These are phyloP conservation scores for Mycteria americana DNA, from an alignment of 2,797 vertebrate species.

Conservation along the genomic window DNA sequence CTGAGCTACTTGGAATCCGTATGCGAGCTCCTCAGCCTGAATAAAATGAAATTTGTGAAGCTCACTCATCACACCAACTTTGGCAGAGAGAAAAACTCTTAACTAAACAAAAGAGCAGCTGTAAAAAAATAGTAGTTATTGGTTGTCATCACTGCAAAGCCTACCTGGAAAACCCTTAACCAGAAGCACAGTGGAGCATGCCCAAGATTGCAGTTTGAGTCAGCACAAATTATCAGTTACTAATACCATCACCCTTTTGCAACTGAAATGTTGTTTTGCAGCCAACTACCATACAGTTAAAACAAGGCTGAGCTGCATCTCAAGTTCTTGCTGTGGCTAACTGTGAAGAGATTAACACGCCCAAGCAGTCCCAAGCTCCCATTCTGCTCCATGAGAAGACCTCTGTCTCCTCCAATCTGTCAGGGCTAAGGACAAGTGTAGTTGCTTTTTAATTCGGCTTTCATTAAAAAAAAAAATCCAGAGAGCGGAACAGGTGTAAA, in stretches of 20 bases:
- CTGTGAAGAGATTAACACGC: not conserved
- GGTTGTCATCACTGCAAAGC: not conserved
- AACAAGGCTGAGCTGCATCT: not conserved
- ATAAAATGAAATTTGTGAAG: not conserved
- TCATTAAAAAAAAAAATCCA: not conserved
- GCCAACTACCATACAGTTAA: not conserved
- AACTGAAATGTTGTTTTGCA: not conserved
- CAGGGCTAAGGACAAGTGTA: not conserved
- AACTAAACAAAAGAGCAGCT: not conserved
- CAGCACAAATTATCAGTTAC: not conserved
- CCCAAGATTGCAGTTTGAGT: not conserved
- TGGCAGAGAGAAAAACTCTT: not conserved
- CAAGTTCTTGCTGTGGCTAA: not conserved
- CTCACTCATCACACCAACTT: not conserved
- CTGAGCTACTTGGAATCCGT: slow-evolving; percentile 30
- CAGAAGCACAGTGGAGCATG: not conserved
- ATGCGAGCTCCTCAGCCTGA: not conserved
- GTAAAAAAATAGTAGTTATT: not conserved
- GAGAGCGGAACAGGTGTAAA: not conserved
- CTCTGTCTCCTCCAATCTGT: not conserved
- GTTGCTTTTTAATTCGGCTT: not conserved
- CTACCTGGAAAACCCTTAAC: not conserved
- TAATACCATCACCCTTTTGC: not conserved
- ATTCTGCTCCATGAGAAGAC: not conserved
- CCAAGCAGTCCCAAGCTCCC: not conserved